Evolutionary conservation across 2,113 vertebrate genomes (phyloP).

Genomic region (Falco punctatus): DNA sequence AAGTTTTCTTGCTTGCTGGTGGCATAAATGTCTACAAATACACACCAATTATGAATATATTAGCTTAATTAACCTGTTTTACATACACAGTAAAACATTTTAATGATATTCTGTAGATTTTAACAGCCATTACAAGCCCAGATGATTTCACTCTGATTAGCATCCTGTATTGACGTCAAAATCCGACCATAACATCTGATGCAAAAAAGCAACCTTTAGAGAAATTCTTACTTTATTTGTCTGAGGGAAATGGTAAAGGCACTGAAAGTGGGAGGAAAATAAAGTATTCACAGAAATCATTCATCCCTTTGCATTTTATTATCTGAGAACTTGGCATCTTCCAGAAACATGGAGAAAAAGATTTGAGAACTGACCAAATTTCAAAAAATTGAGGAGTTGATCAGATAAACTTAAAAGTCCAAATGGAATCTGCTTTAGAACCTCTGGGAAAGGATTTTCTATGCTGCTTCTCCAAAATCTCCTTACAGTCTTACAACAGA

Average conservation of each 20-base stretch:
- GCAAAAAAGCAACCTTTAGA: background rate
- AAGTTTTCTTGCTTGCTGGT: background rate
- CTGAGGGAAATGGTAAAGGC: background rate
- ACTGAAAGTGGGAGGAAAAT: background rate
- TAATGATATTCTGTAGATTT: constrained; percentile 31
- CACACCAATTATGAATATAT: background rate
- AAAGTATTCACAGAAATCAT: background rate
- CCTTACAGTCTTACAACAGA: background rate
- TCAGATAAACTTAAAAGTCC: background rate
- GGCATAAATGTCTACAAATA: background rate
- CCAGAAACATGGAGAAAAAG: background rate
- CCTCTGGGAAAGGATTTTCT: background rate
- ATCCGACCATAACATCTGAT: background rate
- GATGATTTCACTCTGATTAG: constrained; percentile 42
- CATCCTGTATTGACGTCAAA: background rate
- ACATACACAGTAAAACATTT: constrained; percentile 4
- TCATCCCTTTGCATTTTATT: background rate
- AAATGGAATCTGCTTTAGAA: background rate
- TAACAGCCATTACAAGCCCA: constrained; percentile 32
- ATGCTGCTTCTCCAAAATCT: background rate
- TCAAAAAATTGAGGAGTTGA: background rate
- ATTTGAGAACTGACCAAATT: background rate
- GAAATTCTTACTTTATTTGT: background rate
- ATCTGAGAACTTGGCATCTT: background rate
- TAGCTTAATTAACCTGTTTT: constrained; percentile 32